A percentile compares a stretch with the other conserved stretches of the same genome.
phyloP scores from a whole-genome alignment of 2,113 vertebrate species.

The Lasiurus borealis region DNA sequence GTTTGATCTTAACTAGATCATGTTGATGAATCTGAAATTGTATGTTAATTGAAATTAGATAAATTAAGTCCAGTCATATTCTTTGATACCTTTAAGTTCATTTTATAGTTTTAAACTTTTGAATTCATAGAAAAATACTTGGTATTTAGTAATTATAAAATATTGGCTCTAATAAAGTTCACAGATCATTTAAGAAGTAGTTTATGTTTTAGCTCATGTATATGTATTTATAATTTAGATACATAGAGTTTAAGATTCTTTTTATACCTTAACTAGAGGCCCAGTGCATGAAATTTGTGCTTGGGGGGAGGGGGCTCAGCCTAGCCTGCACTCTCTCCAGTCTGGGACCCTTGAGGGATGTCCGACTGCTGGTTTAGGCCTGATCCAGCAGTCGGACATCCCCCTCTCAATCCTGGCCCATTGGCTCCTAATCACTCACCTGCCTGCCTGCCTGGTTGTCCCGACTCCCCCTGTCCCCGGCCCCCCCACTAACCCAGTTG shows the following conservation, averaged over 20 bases:
- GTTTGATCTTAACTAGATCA: not conserved
- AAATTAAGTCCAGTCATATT: not conserved
- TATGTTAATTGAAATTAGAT: slow-evolving; percentile 21
- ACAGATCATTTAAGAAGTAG: not conserved
- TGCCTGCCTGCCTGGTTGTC: no score
- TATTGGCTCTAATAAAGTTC: not conserved
- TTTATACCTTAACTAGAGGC: not conserved
- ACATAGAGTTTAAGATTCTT: not conserved
- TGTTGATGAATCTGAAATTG: not conserved
- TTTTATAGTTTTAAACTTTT: not conserved
- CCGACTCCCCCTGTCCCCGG: no score
- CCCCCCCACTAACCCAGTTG: no score
- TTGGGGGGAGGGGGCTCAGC: no score
- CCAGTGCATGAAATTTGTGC: no score
- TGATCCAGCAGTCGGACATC: no score
- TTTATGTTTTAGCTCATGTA: not conserved
- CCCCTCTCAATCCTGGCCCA: no score
- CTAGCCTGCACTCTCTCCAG: no score
- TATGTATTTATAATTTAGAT: not conserved
- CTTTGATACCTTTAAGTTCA: not conserved
- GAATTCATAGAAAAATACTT: slow-evolving; percentile 10
- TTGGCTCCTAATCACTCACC: no score
- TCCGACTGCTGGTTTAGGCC: no score
- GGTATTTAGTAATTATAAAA: not conserved
- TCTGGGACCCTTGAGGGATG: no score